Base-by-base conservation (phyloP, 2,797 vertebrate genomes). In the Amniataba percoides region DNA sequence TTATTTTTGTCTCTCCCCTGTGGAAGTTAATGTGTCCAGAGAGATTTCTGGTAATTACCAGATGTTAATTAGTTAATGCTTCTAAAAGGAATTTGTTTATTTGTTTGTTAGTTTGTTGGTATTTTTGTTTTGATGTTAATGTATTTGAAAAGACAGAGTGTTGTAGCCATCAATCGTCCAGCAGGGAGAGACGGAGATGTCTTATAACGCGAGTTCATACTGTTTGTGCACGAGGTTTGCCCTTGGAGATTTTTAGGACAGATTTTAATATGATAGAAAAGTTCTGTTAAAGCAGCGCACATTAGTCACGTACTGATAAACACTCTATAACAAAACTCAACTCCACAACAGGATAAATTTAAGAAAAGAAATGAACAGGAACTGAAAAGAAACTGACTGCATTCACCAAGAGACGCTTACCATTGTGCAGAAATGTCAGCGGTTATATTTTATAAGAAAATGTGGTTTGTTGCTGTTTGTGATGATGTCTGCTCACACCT, bases 41-140 rank as follows among this genome's bases (percentile, higher is more conserved):
- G 67, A 63, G 62, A 61, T 48, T 46, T 51, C 42, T 45, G 40
- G 25, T 69, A 62, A 74, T 73, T 72, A 49, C 43, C 73, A 4
- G 6, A 34, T 71, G 48, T 19, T 80, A 77, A 78, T 85, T 62
- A 21, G 39, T 64, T 52, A 59, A 55, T 57, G 66, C 13, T 9
- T 16, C 40, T 48, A 46, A 80, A 71, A 64, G 12, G 13, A 12
- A 16, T 58, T 76, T 61, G 53, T 73, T 76, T 61, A 49, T 73
- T 45, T 75, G 51, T 57, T 43, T 61, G 39, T 60, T 42, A 34
- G 14, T 40, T 39, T 31, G 11, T 40, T 46, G 40, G 46, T 55
- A 0, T 27, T 39, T n/a, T 53, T 45, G 27, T 74, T 75, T 56
- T 48, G 21, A 34, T 72, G 23, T n/a, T 39, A 16, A 71, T 77